Percentiles rank a stretch among this genome's conserved stretches.
phyloP scores from a whole-genome alignment of 2,888 invertebrate species.

The Phyllotreta cruciferae region DNA sequence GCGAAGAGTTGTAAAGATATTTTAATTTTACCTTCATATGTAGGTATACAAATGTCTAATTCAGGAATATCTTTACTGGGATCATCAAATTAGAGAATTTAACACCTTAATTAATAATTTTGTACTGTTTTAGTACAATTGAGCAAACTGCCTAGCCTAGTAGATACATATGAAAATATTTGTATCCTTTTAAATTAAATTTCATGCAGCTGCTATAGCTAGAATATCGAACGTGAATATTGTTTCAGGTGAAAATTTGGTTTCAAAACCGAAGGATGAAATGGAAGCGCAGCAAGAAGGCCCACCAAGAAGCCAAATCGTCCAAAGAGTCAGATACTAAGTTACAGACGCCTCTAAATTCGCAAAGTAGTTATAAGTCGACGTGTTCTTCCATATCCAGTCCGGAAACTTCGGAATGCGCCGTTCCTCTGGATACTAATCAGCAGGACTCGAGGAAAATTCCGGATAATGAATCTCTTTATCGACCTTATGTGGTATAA shows the following conservation, averaged over 20 bases:
- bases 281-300: constrained; percentile 97
- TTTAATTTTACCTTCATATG: neutral
- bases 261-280: constrained; percentile 99
- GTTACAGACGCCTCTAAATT: constrained; percentile 40
- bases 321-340: constrained; percentile 56
- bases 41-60: no score
- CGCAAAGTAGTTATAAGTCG: constrained; percentile 42
- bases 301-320: constrained; percentile 84
- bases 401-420: constrained; percentile 40
- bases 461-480: constrained; percentile 59
- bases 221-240: constrained; percentile 27
- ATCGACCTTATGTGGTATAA: constrained; percentile 63
- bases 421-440: constrained; percentile 40
- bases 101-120: no score
- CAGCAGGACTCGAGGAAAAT: constrained; percentile 49
- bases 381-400: constrained; percentile 40
- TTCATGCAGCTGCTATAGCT: no score
- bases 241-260: constrained; percentile 92
- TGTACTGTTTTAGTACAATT: no score
- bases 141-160: no score
- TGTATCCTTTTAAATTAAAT: constrained; percentile 6
- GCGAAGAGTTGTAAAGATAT: neutral
- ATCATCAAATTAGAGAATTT: no score
- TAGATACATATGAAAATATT: no score
- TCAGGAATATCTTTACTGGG: no score